Evolutionary conservation across 2,113 vertebrate genomes (phyloP), one percentile per base, ranked within the genome.

Genomic region (Ariopsis seemanni): DNA sequence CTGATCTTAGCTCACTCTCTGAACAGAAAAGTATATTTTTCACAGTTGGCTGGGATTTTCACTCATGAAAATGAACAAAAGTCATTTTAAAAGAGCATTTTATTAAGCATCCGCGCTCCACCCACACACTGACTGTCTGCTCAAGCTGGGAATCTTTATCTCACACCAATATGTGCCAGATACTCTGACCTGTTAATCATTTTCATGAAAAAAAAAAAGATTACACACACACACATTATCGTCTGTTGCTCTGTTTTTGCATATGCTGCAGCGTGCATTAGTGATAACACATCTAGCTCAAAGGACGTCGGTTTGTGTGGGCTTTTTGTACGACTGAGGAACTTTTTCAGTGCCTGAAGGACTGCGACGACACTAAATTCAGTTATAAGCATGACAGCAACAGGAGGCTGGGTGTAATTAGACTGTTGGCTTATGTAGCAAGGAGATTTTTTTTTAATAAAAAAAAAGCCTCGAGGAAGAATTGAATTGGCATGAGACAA

Each of bases 401-500:
- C 2, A 7, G 7, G 57, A 25, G 57, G 18, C 30, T 14, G 30
- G 25, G 80, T 90, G 89, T 90, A 87, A 93, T 91, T 88, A 90
- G 82, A 62, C 58, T 50, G 85, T 82, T 63, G 83, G 15, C 63
- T 60, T 77, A 55, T 87, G 57, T 78, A 57, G 50, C 52, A 5
- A 58, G 25, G 86, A 88, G 90, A 88, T 50, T 75, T 52, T 9
- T 42, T 18, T 42, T 50, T 22, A 20, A 9, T 20, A 9, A 42
- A 74, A 11, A 11, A 65, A 53, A 53, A 86, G 67, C 75, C 72
- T 77, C 7, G 8, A 82, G 90, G 88, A 90, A 91, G 62, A 83
- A 22, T 82, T 72, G 86, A 91, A 93, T 93, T 91, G 79, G 90
- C 91, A 88, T 53, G 57, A 87, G 77, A 88, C 91, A 80, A 60